Base-by-base conservation (phyloP, 2,888 invertebrate genomes). In the Exephanes ischioxanthus region DNA sequence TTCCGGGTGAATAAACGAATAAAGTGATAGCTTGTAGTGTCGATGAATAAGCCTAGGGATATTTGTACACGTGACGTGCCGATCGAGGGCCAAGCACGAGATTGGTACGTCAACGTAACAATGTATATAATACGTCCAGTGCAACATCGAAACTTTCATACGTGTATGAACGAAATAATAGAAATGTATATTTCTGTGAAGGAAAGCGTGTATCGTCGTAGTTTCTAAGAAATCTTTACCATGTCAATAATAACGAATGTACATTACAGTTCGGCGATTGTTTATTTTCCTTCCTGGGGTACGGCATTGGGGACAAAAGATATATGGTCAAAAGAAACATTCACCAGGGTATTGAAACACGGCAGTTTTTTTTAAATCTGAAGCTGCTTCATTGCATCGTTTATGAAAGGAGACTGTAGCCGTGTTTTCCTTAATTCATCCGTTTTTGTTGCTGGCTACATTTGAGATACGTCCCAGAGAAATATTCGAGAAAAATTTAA, bases 141-240 rank as follows among this genome's bases (percentile, higher is more conserved):
- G 63, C 33, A 30, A 3, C 70, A 58, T 51, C 58, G 37, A 48
- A 67, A 66, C 19, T 79, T 70, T 68, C 26, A 41, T 72, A 61
- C 37, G 55, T 72, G 68, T 79, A 85, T 41, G 76, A 66, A 30
- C 41, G 75, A 75, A 73, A 58, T 66, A 33, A 68, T 75, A 71
- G 76, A 85, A 87, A 75, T 86, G 84, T 88, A 87, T 82, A 89
- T 87, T 86, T 87, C 85, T 87, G 66, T 73, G 85, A 81, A 73
- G 77, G 73, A 71, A 86, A 88, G 85, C 86, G 82, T 89, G 86
- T 86, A 89, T 85, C 87, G 78, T 85, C 78, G 86, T 90, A 89
- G 89, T 89, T 90, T 89, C 72, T 92, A 90, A 90, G 89, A 87
- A 88, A 88, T 78, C 73, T 91, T 86, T 91, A 91, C 87, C 83